Percentiles rank a stretch among this genome's conserved stretches.
Conservation (phyloP, 2,113 vertebrate genomes). For the Pedetes capensis region DNA sequence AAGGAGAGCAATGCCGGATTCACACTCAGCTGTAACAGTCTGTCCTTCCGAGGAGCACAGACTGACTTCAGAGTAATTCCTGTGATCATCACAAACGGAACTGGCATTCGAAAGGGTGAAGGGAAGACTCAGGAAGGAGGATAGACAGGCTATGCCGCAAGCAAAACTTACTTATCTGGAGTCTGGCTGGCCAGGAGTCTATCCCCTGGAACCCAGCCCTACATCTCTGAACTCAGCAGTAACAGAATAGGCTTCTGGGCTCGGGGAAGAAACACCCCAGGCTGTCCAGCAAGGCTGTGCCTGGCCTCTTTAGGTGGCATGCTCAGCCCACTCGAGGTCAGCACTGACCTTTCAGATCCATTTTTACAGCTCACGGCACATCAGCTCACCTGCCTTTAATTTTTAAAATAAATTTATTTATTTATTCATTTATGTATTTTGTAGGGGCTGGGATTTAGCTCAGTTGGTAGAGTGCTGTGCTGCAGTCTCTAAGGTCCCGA, state of each 20-base stretch:
- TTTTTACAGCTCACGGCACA: background rate
- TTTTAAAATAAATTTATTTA: too few species aligned
- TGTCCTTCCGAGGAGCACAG: background rate
- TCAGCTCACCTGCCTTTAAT: too few species aligned
- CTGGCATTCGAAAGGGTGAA: background rate
- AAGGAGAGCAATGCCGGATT: background rate
- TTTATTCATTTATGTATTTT: too few species aligned
- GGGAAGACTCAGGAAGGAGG: background rate
- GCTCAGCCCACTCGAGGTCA: accelerated
- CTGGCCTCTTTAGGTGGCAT: background rate
- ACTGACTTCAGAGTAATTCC: background rate
- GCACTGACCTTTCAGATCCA: accelerated
- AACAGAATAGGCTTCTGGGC: background rate
- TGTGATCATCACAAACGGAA: background rate
- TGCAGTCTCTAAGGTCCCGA: too few species aligned
- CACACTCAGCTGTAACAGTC: background rate
- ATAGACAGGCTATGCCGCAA: accelerated
- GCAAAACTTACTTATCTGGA: background rate
- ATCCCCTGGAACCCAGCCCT: background rate
- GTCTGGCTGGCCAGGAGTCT: background rate
- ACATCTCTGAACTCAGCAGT: background rate
- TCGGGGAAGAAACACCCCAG: background rate
- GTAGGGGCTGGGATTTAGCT: too few species aligned
- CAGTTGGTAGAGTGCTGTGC: too few species aligned
- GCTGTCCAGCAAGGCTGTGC: accelerated